phyloP scores from a whole-genome alignment of 2,888 invertebrate species.

The Aplocera efformata region DNA sequence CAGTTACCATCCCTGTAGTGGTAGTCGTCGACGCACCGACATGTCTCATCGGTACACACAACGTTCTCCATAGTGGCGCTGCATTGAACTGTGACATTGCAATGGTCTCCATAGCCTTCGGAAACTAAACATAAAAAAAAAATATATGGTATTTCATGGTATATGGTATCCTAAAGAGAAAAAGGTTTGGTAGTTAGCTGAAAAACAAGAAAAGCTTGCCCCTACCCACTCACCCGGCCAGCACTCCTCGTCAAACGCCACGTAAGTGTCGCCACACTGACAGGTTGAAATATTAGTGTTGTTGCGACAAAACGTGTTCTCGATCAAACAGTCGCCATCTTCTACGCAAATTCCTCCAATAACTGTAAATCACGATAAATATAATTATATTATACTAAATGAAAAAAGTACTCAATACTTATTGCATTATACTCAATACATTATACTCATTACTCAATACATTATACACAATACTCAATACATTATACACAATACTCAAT shows the following conservation, averaged over 20 bases:
- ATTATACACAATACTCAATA: too few species aligned
- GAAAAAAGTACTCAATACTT: too few species aligned
- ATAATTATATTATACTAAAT: too few species aligned
- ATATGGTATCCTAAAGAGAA: not conserved
- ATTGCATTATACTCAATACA: too few species aligned
- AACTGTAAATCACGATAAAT: constrained; percentile 46
- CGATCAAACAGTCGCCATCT: constrained; percentile 53
- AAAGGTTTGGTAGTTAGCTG: not conserved
- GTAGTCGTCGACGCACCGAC: constrained; percentile 36
- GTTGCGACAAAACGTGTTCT: constrained; percentile 46
- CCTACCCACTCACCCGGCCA: constrained; percentile 57
- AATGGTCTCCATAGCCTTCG: constrained; percentile 27
- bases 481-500: too few species aligned
- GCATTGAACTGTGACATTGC: constrained; percentile 53
- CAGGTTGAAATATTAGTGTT: constrained; percentile 37
- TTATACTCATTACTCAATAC: too few species aligned
- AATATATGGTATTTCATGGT: too few species aligned
- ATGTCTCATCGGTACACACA: constrained; percentile 38
- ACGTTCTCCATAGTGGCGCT: constrained; percentile 37
- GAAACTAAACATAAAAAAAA: constrained; percentile 27
- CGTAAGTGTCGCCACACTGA: constrained; percentile 41
- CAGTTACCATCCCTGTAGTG: constrained; percentile 55
- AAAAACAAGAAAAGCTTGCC: too few species aligned
- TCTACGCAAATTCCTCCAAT: constrained; percentile 51
- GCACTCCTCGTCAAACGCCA: constrained; percentile 46